Conservation (phyloP, 2,888 invertebrate genomes). For the Papilio elwesi region DNA sequence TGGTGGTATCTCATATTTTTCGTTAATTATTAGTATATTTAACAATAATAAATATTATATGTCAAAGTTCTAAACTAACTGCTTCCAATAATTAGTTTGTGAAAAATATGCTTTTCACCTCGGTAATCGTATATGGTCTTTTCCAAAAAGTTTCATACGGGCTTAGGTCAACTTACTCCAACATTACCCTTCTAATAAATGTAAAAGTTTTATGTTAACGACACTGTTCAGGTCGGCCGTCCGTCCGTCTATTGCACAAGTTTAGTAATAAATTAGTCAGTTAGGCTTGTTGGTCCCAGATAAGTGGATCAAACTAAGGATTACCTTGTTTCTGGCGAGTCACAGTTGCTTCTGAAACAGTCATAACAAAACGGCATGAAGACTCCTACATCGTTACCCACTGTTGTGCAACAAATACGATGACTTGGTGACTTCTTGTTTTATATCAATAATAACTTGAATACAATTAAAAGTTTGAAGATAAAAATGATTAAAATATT, state of each 20-base stretch:
- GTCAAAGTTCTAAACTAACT: too few relatives aligned
- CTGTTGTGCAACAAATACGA: background rate
- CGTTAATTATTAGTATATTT: too few relatives aligned
- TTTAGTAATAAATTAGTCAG: slow-evolving; percentile 68
- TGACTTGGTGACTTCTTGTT: background rate
- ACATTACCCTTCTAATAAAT: slow-evolving; percentile 59
- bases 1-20: too few relatives aligned
- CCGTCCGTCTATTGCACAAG: slow-evolving; percentile 59
- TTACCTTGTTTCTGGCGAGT: slow-evolving; percentile 57
- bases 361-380: background rate
- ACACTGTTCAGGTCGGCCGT: slow-evolving; percentile 52
- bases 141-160: background rate
- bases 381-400: background rate
- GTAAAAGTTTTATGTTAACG: slow-evolving; percentile 70
- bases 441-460: background rate
- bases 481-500: background rate
- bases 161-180: slow-evolving; percentile 6
- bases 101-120: too few relatives aligned
- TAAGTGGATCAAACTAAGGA: slow-evolving; percentile 65
- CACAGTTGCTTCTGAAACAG: slow-evolving; percentile 36
- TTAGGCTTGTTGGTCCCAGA: slow-evolving; percentile 58
- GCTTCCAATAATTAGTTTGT: too few relatives aligned
- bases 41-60: too few relatives aligned
- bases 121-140: background rate
- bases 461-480: background rate